These are phyloP conservation scores for Sminthurinus aureus DNA, from an alignment of 2,888 invertebrate genomes.

Conservation along the genomic window DNA sequence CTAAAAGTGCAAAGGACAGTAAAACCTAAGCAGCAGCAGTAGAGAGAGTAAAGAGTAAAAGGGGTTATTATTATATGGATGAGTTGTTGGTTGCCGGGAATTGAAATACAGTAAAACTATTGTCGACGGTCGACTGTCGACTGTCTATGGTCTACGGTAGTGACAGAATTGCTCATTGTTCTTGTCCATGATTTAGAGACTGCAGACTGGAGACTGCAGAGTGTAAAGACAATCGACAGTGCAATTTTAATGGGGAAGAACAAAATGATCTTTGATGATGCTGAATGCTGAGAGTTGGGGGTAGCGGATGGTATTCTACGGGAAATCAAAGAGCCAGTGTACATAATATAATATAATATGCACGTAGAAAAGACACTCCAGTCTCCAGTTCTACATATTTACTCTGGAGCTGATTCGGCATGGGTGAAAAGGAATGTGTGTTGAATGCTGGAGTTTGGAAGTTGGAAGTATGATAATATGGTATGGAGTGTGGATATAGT, in stretches of 20 bases:
- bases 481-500: too few species aligned
- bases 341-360: too few species aligned
- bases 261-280: too few species aligned
- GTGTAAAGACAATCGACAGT: not conserved
- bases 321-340: not conserved
- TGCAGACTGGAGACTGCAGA: not conserved
- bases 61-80: not conserved
- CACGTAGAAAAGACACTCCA: not conserved
- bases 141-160: constrained; percentile 4
- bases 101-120: constrained; percentile 1
- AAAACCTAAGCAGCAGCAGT: too few species aligned
- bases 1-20: too few species aligned
- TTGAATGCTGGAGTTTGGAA: not conserved
- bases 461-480: too few species aligned
- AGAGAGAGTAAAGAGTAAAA: not conserved
- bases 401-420: not conserved
- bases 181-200: not conserved
- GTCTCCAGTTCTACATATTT: not conserved
- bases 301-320: not conserved
- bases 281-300: not conserved
- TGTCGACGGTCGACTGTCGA: too few species aligned
- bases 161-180: constrained; percentile 22
- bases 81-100: too few species aligned
- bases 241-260: not conserved
- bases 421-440: not conserved